phyloP scores from a whole-genome alignment of 2,797 vertebrate genomes.

The Vultur gryphus region DNA sequence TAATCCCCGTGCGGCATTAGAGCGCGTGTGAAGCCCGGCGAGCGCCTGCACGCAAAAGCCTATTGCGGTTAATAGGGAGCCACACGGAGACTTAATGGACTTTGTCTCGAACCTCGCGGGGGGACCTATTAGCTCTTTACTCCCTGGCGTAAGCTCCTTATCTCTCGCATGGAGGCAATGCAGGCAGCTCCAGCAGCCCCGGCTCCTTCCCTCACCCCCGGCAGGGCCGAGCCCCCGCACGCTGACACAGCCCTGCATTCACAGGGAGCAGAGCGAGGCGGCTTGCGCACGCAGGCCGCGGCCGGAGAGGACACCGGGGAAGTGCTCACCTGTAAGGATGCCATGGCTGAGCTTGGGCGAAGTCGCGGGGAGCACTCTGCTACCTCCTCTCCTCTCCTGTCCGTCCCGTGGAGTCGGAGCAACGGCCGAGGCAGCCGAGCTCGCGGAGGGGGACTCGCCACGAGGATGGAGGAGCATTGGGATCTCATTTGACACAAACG shows the following conservation, averaged over 20 bases:
- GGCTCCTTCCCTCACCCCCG: rapidly evolving
- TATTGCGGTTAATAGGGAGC: neutral
- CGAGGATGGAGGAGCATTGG: rapidly evolving
- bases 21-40: rapidly evolving
- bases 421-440: rapidly evolving
- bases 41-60: neutral
- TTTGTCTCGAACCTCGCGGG: neutral
- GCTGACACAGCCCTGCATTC: rapidly evolving
- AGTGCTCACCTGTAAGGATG: neutral
- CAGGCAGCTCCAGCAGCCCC: rapidly evolving
- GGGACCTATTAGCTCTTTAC: neutral
- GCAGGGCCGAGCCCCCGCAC: rapidly evolving
- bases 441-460: rapidly evolving
- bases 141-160: neutral
- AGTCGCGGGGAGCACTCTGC: rapidly evolving
- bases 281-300: rapidly evolving
- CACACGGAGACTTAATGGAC: neutral
- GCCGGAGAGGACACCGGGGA: rapidly evolving
- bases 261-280: neutral
- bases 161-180: rapidly evolving
- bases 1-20: rapidly evolving
- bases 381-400: neutral
- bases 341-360: neutral
- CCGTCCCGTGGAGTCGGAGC: rapidly evolving
- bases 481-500: neutral